Percentiles rank a stretch among this genome's conserved stretches.
These are phyloP conservation scores for Planococcus citri DNA, from an alignment of 1,140 invertebrate genomes.

Conservation along the genomic window DNA sequence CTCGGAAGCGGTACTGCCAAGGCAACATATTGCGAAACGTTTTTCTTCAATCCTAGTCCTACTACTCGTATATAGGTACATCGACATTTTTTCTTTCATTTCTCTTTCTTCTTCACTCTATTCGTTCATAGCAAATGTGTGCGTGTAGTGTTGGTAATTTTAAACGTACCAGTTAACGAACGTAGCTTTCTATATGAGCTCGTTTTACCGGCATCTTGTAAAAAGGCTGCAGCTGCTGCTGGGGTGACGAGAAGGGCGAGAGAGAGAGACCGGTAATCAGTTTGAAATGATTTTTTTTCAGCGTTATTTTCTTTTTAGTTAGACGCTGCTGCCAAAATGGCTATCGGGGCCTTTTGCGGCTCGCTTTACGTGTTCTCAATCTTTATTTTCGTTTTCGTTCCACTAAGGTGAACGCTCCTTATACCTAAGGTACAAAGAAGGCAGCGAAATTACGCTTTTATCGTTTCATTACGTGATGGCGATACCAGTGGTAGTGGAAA, in stretches of 20 bases:
- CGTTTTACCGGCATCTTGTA: not conserved
- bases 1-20: too few relatives aligned
- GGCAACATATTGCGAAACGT: not conserved
- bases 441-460: not conserved
- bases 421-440: not conserved
- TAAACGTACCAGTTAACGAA: not conserved
- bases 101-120: too few relatives aligned
- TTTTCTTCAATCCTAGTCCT: too few relatives aligned
- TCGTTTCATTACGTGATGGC: not conserved
- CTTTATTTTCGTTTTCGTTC: not conserved
- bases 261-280: too few relatives aligned
- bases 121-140: not conserved
- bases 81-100: not conserved
- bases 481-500: not conserved
- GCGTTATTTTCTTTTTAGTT: not conserved
- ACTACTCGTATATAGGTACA: not conserved
- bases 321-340: not conserved
- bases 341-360: not conserved
- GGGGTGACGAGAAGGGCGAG: too few relatives aligned
- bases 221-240: too few relatives aligned
- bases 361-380: not conserved
- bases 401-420: not conserved
- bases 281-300: too few relatives aligned
- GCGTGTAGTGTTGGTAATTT: too few relatives aligned
- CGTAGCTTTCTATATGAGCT: not conserved